Conservation (phyloP, 2,113 vertebrate species). For the Embiotoca jacksoni region DNA sequence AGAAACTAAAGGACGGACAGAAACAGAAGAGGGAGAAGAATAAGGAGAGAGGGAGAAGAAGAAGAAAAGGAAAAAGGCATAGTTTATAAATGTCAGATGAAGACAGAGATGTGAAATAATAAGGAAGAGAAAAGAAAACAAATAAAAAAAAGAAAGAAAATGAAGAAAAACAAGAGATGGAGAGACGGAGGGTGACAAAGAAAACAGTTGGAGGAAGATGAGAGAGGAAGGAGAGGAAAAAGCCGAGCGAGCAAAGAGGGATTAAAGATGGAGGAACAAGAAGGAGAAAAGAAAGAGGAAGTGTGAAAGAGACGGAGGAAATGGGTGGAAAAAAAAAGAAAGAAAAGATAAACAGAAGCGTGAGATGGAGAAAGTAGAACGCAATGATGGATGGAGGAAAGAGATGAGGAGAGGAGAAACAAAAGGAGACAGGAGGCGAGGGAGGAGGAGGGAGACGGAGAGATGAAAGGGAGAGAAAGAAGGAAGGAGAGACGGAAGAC, state of each 20-base stretch:
- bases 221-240: not conserved
- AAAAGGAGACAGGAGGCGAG: constrained; percentile 23
- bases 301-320: not conserved
- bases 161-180: too few relatives aligned
- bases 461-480: constrained; percentile 58
- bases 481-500: constrained; percentile 41
- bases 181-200: not conserved
- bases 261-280: too few relatives aligned
- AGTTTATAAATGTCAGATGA: not conserved
- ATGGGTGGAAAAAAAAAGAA: too few relatives aligned
- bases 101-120: too few relatives aligned
- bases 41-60: too few relatives aligned
- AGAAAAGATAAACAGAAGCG: too few relatives aligned
- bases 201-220: not conserved
- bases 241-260: too few relatives aligned
- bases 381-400: not conserved
- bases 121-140: too few relatives aligned
- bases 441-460: constrained; percentile 8
- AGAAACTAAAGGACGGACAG: too few relatives aligned
- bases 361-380: not conserved
- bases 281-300: not conserved
- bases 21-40: not conserved
- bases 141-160: too few relatives aligned
- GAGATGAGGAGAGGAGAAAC: constrained; percentile 2
- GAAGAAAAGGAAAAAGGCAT: too few relatives aligned